Evolutionary conservation across 2,113 vertebrate species (phyloP), one percentile per base, ranked within the genome.

Genomic region (Thymallus thymallus): DNA sequence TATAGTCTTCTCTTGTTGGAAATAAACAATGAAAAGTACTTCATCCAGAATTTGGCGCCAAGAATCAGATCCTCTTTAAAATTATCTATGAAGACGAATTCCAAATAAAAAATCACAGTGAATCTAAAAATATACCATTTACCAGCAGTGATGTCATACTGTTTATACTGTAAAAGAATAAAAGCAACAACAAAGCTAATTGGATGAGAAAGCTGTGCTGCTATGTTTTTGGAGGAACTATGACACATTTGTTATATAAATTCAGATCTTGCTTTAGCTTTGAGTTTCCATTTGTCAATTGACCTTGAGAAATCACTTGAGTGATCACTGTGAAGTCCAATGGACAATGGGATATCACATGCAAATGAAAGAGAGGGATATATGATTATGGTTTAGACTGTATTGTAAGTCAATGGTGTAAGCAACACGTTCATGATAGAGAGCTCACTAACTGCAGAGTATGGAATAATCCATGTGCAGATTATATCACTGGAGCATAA

Each of bases 1-100:
- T 87, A 80, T 83, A 88, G 72, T 77, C 55, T 71, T 82, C 68
- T 81, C 88, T 87, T 84, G 86, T 89, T 84, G 88, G 83, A 81
- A 76, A 82, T 75, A 64, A 86, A 90, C 83, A 90, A 84, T 86
- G 83, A 84, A 60, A 79, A 73, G 80, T 75, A 80, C 72, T 87
- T 80, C 85, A 71, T 77, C 81, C 74, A 5, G 76, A 77, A 80
- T 82, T 77, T 91, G 90, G 88, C 88, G 81, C 23, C 24, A 45
- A 83, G 22, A 76, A 82, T 77, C 62, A 12, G 74, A 84, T 86
- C 77, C 68, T 79, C 24, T 67, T 48, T 64, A 75, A 78, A 85
- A 86, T 64, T 87, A 79, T 73, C 78, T 81, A 84, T 78, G 75
- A 88, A 84, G 78, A 90, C 76, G 71, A 79, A 87, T 79, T 83